Evolutionary conservation across 2,113 vertebrate species (phyloP), one percentile per base, ranked within the genome.

Genomic region (Ascaphus truei): DNA sequence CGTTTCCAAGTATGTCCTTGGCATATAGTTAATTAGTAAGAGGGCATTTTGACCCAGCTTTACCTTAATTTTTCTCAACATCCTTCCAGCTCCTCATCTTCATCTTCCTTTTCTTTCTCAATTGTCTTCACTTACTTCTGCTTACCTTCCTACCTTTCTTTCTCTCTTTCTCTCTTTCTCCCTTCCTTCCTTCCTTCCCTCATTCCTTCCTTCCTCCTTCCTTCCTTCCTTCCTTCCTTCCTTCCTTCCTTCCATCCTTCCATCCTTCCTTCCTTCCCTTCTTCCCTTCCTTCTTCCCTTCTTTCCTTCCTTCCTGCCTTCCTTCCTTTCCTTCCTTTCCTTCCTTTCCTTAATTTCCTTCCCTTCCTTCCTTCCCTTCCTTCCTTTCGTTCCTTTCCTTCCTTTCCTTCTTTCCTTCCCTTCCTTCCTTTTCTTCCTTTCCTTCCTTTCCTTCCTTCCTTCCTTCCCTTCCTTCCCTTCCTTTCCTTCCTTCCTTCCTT

Each of bases 231-330:
- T 2, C 22, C 36, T 41, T 16, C 27, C 67, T 18, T 53, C 31
- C 60, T 15, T 20, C 3, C 39, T 11, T n/a, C 31, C 27, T 53
- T 16, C 1, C 0, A 6, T 43, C 47, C 26, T 50, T 62, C 62
- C 52, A 12, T 16, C 39, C 13, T 31, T 52, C 30, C 56, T 41
- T 20, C 55, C 27, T 16, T 26, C 27, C 34, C 13, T 39, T 18
- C 48, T 37, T 16, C 2, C 37, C 26, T 58, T 51, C 2, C 10
- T 68, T 56, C 72, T 20, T 51, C 74, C 53, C 68, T 73, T 75
- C 64, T 26, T 45, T 18, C 10, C 16, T 9, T 34, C 73, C 53
- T 65, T 60, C 67, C 76, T 68, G 51, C 7, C 47, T 73, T 80
- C 73, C 76, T 77, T 79, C 43, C 11, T 45, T 45, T 1, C 20